Base-by-base conservation (phyloP, 2,113 vertebrate species). In the Pelobates fuscus region DNA sequence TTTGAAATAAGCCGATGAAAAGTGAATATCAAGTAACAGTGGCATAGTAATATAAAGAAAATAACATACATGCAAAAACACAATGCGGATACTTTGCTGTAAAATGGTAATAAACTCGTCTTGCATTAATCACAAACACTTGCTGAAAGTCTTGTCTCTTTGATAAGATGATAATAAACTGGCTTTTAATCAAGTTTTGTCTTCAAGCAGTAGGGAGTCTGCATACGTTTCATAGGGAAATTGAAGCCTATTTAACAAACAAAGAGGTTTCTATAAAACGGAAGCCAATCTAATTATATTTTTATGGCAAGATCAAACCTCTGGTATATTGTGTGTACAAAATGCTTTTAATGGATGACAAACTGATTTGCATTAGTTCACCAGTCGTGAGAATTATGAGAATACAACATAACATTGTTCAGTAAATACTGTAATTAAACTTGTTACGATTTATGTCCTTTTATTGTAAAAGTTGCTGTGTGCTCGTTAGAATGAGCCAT, bases 91-190 rank as follows among this genome's bases (percentile, higher is more conserved):
- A n/a, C 27, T 0, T 25, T 59, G 17, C 26, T 30, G 59, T 37
- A 49, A 7, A 17, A 15, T 49, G 55, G 46, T 61, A 49, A 62
- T 52, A 59, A 71, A 24, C 27, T 43, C 30, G 70, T n/a, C 30
- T 43, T 71, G 24, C 29, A n/a, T 52, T 5, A 27, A 46, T 60
- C 26, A 18, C 57, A 43, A 37, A 61, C 37, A 71, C 37, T 26
- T 59, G 32, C 43, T 60, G 20, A 59, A 43, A 60, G 41, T 15
- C 55, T 59, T 61, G 41, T 29, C 60, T 44, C 32, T 25, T 21
- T 46, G 55, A 46, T 37, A 60, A 49, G 41, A 71, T 59, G n/a
- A 55, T 59, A 70, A 58, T 59, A 70, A 11, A 20, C 30, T 58
- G 21, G 57, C 11, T 49, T 30, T 49, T 32, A 71, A 24, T 30